Evolutionary conservation across 2,113 vertebrate genomes (phyloP).

Genomic region (Siphamia tubifer): DNA sequence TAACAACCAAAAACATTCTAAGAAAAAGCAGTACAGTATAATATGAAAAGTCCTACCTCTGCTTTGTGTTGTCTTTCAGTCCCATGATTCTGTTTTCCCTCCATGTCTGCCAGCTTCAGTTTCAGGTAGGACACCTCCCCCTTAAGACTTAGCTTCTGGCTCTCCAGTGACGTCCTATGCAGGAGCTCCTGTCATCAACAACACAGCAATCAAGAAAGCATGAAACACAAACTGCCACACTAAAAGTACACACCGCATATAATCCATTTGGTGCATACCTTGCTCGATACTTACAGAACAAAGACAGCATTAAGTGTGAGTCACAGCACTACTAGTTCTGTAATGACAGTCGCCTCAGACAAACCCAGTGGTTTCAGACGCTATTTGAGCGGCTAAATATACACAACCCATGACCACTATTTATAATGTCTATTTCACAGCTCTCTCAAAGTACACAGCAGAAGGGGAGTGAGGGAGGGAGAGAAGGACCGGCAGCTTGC

Average conservation of each 20-base stretch:
- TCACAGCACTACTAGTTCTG: slow-evolving; percentile 37
- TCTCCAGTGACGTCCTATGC: slow-evolving; percentile 90
- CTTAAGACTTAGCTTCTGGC: slow-evolving; percentile 92
- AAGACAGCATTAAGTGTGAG: slow-evolving; percentile 48
- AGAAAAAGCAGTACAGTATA: neutral
- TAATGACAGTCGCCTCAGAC: slow-evolving; percentile 64
- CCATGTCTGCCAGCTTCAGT: slow-evolving; percentile 92
- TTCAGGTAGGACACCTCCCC: slow-evolving; percentile 95
- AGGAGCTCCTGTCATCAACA: slow-evolving; percentile 86
- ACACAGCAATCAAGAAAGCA: slow-evolving; percentile 24
- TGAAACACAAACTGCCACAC: slow-evolving; percentile 13
- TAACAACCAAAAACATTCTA: neutral
- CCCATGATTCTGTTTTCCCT: slow-evolving; percentile 87
- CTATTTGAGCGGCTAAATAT: slow-evolving; percentile 82
- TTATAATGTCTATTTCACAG: slow-evolving; percentile 82
- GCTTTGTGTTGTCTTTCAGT: slow-evolving; percentile 93
- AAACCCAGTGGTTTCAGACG: slow-evolving; percentile 70
- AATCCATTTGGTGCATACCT: neutral
- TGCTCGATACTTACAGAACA: slow-evolving; percentile 37
- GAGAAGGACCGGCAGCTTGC: slow-evolving; percentile 20
- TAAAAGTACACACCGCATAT: neutral
- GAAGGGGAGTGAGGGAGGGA: slow-evolving; percentile 1
- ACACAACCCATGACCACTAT: slow-evolving; percentile 83
- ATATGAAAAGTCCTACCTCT: slow-evolving; percentile 81
- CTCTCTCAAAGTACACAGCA: slow-evolving; percentile 68